These are phyloP conservation scores for Crenichthys baileyi DNA, from an alignment of 2,797 vertebrate genomes.

Conservation along the genomic window DNA sequence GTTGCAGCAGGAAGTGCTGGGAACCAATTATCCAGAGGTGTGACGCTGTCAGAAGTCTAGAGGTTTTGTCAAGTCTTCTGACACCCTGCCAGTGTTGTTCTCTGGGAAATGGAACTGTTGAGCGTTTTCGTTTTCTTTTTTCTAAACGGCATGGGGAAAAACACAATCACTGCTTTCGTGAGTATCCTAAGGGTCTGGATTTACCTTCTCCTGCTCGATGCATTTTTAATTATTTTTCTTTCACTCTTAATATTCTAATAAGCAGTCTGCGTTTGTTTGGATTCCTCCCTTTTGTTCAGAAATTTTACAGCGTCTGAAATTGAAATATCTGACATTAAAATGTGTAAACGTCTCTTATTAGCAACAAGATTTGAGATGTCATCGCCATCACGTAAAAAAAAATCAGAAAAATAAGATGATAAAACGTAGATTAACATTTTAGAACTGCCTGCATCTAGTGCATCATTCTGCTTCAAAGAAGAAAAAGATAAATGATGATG, in stretches of 20 bases:
- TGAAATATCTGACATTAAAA: constrained; percentile 77
- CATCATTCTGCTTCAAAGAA: constrained; percentile 99
- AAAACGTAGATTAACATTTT: constrained; percentile 93
- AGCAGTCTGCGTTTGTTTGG: constrained; percentile 58
- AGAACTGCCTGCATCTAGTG: constrained; percentile 93
- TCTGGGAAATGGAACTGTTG: constrained; percentile 74
- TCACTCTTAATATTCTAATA: constrained; percentile 45
- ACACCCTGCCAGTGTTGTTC: constrained; percentile 81
- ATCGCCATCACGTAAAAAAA: constrained; percentile 85
- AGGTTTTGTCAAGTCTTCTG: constrained; percentile 79
- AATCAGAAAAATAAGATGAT: constrained; percentile 90
- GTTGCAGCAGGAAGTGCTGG: constrained; percentile 77
- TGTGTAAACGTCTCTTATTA: constrained; percentile 85
- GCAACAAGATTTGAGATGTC: constrained; percentile 76
- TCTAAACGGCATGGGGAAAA: constrained; percentile 36
- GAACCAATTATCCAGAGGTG: constrained; percentile 78
- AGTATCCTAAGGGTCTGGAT: constrained; percentile 64
- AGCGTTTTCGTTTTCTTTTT: constrained; percentile 37
- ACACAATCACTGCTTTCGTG: constrained; percentile 54
- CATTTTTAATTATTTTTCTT: constrained; percentile 70
- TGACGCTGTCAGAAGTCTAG: constrained; percentile 79
- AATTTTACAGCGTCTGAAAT: constrained; percentile 55
- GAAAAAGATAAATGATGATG: constrained; percentile 99
- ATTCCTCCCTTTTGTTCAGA: constrained; percentile 16
- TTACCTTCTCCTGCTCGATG: constrained; percentile 65